Conservation (phyloP, 2,113 vertebrate genomes). For the Eolophus roseicapilla region DNA sequence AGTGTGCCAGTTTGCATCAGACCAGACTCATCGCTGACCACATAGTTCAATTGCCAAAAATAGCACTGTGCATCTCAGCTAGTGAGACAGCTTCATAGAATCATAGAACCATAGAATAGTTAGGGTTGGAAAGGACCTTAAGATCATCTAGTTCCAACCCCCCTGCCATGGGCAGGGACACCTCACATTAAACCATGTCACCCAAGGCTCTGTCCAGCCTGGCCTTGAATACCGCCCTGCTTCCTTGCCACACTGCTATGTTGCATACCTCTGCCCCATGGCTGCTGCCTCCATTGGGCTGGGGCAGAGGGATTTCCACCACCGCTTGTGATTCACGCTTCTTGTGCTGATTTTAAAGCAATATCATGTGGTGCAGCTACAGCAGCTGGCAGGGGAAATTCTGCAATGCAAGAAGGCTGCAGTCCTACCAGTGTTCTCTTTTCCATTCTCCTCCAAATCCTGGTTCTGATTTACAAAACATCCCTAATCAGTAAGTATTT, state of each 20-base stretch:
- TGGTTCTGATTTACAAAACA: neutral
- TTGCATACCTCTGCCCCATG: neutral
- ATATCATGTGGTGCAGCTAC: neutral
- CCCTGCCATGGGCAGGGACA: too few relatives aligned
- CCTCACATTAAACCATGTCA: too few relatives aligned
- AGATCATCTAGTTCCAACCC: too few relatives aligned
- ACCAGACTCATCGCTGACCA: neutral
- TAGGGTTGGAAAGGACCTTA: too few relatives aligned
- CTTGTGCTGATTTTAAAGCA: neutral
- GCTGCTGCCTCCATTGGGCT: accelerated
- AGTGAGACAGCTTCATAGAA: neutral
- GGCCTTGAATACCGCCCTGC: neutral
- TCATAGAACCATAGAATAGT: too few relatives aligned
- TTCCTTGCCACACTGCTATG: neutral
- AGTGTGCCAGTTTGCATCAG: neutral
- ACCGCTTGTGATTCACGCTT: neutral
- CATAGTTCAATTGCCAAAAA: neutral
- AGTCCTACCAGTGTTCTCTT: neutral
- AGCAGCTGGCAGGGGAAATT: neutral
- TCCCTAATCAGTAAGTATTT: neutral
- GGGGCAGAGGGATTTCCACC: neutral
- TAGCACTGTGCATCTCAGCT: neutral
- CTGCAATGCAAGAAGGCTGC: neutral
- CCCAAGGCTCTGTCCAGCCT: too few relatives aligned
- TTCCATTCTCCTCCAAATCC: neutral